Conservation (phyloP, 2,888 invertebrate genomes). For the Panzeria rudis region DNA sequence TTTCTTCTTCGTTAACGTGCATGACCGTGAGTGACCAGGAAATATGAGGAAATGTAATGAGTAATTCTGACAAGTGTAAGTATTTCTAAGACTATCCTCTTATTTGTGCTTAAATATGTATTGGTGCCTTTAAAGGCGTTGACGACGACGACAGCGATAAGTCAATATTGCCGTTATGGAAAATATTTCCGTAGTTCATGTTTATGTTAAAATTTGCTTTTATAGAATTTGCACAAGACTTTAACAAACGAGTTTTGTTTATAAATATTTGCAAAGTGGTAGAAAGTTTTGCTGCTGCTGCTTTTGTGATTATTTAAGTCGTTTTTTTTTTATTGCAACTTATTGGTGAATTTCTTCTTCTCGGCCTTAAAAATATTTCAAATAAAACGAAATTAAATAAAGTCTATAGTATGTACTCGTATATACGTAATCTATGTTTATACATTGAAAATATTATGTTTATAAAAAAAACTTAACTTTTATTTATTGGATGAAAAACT, state of each 20-base stretch:
- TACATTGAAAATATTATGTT: slow-evolving; percentile 39
- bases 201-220: slow-evolving; percentile 36
- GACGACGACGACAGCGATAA: slow-evolving; percentile 42
- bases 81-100: neutral
- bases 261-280: slow-evolving; percentile 55
- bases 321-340: slow-evolving; percentile 7
- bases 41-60: no score
- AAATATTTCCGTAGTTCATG: slow-evolving; percentile 60
- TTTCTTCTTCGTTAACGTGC: no score
- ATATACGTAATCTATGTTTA: neutral
- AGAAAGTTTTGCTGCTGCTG: slow-evolving; percentile 50
- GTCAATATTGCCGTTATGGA: slow-evolving; percentile 63
- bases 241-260: slow-evolving; percentile 30
- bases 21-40: no score
- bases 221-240: slow-evolving; percentile 23
- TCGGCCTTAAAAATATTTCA: neutral
- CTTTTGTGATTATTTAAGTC: slow-evolving; percentile 30
- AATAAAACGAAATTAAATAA: slow-evolving; percentile 45
- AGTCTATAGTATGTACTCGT: slow-evolving; percentile 28
- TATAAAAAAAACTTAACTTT: slow-evolving; percentile 35
- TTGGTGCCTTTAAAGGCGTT: neutral
- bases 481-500: slow-evolving; percentile 39
- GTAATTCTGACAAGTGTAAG: neutral
- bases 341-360: slow-evolving; percentile 22
- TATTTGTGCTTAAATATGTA: neutral